A percentile compares a stretch with the other conserved stretches of the same genome.
phyloP scores from a whole-genome alignment of 1,140 invertebrate species.

The Penaeus chinensis region DNA sequence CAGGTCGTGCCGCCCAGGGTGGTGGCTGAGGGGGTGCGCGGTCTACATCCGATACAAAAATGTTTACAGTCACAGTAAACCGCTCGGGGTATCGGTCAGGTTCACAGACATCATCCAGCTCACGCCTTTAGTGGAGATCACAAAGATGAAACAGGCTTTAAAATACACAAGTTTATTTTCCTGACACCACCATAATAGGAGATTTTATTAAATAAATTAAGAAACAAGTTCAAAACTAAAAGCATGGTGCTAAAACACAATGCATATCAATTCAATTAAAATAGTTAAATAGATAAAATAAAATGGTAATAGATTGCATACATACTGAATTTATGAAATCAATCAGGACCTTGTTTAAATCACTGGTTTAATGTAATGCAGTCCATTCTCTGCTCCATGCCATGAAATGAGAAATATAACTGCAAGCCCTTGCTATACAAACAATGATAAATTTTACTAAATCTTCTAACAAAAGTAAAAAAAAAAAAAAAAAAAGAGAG shows the following conservation, averaged over 20 bases:
- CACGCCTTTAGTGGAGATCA: constrained; percentile 12
- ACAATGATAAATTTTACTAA: too few species aligned
- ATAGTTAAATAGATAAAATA: background rate
- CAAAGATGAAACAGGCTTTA: constrained; percentile 11
- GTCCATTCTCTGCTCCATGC: too few species aligned
- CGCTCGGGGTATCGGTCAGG: constrained; percentile 84
- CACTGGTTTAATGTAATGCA: too few species aligned
- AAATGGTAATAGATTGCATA: background rate
- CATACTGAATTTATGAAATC: background rate
- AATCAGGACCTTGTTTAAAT: too few species aligned
- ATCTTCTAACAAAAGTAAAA: too few species aligned
- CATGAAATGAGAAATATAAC: too few species aligned
- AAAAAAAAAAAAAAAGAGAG: too few species aligned
- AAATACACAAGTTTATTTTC: background rate
- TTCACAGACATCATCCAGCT: constrained; percentile 68
- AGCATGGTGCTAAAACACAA: background rate
- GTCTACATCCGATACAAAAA: constrained; percentile 80
- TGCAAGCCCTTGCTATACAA: too few species aligned
- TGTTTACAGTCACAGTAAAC: constrained; percentile 79
- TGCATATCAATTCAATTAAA: background rate
- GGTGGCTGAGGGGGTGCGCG: constrained; percentile 73
- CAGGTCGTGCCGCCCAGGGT: constrained; percentile 80
- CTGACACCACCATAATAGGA: background rate
- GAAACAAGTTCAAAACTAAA: background rate
- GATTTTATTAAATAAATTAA: background rate